Base-by-base conservation (phyloP, 1,140 invertebrate species). In the Drosophila insularis region DNA sequence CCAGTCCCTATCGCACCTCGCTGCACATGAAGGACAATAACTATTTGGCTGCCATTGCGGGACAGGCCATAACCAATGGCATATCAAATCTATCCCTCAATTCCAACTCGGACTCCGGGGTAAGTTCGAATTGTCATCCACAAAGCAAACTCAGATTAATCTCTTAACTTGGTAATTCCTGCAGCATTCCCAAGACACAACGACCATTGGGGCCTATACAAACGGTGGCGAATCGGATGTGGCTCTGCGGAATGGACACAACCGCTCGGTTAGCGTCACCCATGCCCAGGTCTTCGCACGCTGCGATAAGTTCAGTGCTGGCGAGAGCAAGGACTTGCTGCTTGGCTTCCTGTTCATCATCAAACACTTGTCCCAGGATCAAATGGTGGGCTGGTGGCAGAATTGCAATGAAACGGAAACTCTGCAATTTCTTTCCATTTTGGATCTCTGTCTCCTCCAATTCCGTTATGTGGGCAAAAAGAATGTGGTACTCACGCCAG, bases 301-400 rank as follows among this genome's bases (percentile, higher is more conserved):
- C 74, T 95, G 94, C 80, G 97, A 98, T 91, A 97, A 96, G 92
- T 93, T 98, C n/a, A 95, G 93, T 58, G 71, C 92, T 0, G 90
- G 77, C 0, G 91, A 92, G 68, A 91, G 87, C 32, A 96, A 96
- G 89, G 98, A 99, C 92, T 93, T 99, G 14, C 93, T 99, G 13
- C 92, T 99, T 1, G 97, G 97, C 90, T 98, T 98, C 91, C 92
- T 99, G 14, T 98, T 98, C 92, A 95, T 98, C 53, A 93, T 99
- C 23, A 98, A 98, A 91, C 96, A 98, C 92, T 91, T 98, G 55
- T 95, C 96, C 31, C 97, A 98, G 90, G 96, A 97, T 74, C 95
- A 97, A 78, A 93, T 98, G n/a, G 94, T 98, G 14, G 95, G 95
- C 7, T 98, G 97, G 97, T 98, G 97, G 96, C 95, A 96, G 78